Percentiles rank a stretch among this genome's conserved stretches.
These are phyloP conservation scores for Oscheius sp. DNA, from an alignment of 2,888 invertebrate genomes.

Conservation along the genomic window DNA sequence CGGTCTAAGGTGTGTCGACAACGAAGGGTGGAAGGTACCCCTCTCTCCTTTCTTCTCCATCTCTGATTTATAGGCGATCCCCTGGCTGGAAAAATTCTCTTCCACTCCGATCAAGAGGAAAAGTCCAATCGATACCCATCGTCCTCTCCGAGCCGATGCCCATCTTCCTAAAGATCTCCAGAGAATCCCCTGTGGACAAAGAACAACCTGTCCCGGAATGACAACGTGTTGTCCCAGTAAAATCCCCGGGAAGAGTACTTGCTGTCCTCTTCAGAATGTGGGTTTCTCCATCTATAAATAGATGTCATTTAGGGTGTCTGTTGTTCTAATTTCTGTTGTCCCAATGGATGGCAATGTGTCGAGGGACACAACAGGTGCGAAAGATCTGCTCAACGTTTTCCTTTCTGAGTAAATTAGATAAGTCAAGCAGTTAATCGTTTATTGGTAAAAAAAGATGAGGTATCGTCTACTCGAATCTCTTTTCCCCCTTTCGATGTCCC, in stretches of 20 bases:
- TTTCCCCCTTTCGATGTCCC: no score
- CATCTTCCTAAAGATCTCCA: background rate
- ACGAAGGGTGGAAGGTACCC: slow-evolving; percentile 21
- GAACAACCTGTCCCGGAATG: slow-evolving; percentile 36
- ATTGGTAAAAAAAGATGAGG: no score
- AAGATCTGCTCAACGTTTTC: slow-evolving; percentile 28
- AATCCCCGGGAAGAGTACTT: slow-evolving; percentile 30
- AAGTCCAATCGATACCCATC: slow-evolving; percentile 32
- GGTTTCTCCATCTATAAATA: no score
- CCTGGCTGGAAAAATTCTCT: slow-evolving; percentile 43
- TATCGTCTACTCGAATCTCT: no score
- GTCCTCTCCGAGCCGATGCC: slow-evolving; percentile 13
- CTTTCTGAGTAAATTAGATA: slow-evolving; percentile 13
- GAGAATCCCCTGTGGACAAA: slow-evolving; percentile 2
- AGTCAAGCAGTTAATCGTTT: no score
- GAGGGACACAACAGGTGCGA: slow-evolving; percentile 43
- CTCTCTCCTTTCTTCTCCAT: background rate
- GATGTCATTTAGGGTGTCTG: slow-evolving; percentile 47
- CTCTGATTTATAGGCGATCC: background rate
- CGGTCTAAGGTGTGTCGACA: slow-evolving; percentile 42
- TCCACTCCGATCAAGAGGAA: slow-evolving; percentile 45
- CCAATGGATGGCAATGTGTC: slow-evolving; percentile 44
- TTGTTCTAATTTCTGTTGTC: slow-evolving; percentile 47
- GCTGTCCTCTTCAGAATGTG: slow-evolving; percentile 50
- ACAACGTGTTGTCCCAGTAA: slow-evolving; percentile 41